Percentiles rank a stretch among this genome's conserved stretches.
Conservation (phyloP, 1,140 invertebrate species). For the Chironomus striatipennis region DNA sequence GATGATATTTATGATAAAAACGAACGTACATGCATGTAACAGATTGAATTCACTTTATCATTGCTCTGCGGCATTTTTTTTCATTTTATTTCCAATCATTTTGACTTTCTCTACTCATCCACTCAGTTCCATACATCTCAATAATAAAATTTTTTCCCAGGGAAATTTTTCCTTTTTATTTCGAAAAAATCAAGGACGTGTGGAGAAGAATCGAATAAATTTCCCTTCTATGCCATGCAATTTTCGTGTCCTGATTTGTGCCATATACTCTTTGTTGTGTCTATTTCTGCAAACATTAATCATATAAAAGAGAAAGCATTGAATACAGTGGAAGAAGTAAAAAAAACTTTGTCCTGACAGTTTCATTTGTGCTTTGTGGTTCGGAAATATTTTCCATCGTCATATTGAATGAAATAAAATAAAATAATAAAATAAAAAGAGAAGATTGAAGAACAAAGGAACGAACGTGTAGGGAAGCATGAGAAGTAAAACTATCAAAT, state of each 20-base stretch:
- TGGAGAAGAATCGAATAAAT: too few relatives aligned
- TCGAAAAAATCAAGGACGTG: too few relatives aligned
- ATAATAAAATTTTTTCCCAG: not conserved
- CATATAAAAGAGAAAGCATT: too few relatives aligned
- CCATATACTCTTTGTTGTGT: not conserved
- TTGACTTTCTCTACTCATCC: not conserved
- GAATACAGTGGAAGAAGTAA: too few relatives aligned
- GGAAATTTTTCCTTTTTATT: not conserved
- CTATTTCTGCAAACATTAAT: not conserved
- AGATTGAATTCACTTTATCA: not conserved
- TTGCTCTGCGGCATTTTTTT: too few relatives aligned
- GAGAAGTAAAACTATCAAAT: too few relatives aligned
- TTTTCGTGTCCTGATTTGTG: not conserved
- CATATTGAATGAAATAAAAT: not conserved
- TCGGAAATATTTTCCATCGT: not conserved
- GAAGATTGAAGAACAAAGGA: too few relatives aligned
- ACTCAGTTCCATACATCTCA: too few relatives aligned
- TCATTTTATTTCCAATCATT: not conserved
- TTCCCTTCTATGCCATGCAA: too few relatives aligned
- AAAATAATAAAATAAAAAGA: too few relatives aligned
- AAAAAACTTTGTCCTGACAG: not conserved
- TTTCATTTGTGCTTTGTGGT: conserved; percentile 23
- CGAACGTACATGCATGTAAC: not conserved
- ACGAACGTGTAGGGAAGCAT: too few relatives aligned
- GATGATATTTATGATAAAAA: too few relatives aligned